A percentile compares a stretch with the other conserved stretches of the same genome.
Evolutionary conservation across 2,888 invertebrate genomes (phyloP).

Genomic region (Synanthedon formicaeformis): DNA sequence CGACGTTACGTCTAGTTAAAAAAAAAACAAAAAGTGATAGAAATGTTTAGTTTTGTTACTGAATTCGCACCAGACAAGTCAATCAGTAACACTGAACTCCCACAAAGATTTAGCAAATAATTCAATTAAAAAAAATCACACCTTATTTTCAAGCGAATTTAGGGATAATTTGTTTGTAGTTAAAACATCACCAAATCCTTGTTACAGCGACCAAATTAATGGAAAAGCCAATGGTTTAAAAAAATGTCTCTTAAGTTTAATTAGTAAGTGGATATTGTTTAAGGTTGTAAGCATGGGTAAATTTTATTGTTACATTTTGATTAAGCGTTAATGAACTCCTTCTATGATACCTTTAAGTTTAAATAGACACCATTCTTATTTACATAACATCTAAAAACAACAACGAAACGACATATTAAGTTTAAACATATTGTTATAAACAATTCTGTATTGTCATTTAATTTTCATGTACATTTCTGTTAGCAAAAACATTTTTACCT

Average conservation of each 20-base stretch:
- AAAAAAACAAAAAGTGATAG: not conserved
- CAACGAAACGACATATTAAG: not conserved
- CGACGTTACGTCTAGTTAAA: too few species aligned
- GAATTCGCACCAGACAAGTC: not conserved
- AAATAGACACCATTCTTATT: slow-evolving; percentile 17
- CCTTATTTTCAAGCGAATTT: slow-evolving; percentile 11
- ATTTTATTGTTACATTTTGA: slow-evolving; percentile 15
- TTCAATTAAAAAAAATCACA: not conserved
- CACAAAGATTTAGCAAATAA: not conserved
- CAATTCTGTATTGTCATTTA: too few species aligned
- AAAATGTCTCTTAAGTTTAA: slow-evolving; percentile 14
- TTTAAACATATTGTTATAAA: too few species aligned
- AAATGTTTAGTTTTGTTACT: not conserved
- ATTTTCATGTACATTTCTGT: too few species aligned
- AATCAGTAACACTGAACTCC: not conserved
- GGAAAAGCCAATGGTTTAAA: slow-evolving; percentile 30
- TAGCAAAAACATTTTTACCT: too few species aligned
- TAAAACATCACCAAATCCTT: slow-evolving; percentile 42
- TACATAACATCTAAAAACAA: slow-evolving; percentile 10
- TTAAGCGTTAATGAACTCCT: slow-evolving; percentile 38
- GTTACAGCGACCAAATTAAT: slow-evolving; percentile 37
- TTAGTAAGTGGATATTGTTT: slow-evolving; percentile 24
- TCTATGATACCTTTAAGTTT: slow-evolving; percentile 16
- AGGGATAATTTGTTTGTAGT: slow-evolving; percentile 20
- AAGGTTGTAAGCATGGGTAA: slow-evolving; percentile 32